These are phyloP conservation scores for Sternotherus odoratus DNA, from an alignment of 2,797 vertebrate species.

Conservation along the genomic window DNA sequence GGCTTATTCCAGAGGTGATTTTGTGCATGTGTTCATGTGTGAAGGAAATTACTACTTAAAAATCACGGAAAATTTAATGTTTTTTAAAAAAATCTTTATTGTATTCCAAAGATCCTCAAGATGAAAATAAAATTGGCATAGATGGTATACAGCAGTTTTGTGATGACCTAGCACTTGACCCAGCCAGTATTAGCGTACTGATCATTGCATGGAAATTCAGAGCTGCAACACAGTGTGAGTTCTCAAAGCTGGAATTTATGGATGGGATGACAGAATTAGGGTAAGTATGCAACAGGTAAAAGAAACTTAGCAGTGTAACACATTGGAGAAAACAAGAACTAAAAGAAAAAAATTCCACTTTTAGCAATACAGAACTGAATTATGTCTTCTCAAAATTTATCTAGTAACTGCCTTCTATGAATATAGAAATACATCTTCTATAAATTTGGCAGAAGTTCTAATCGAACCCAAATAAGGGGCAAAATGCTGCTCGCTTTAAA, in stretches of 20 bases:
- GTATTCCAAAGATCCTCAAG: constrained; percentile 91
- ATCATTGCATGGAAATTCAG: constrained; percentile 98
- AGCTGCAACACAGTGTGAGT: constrained; percentile 97
- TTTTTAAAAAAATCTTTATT: constrained; percentile 36
- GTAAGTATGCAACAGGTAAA: constrained; percentile 79
- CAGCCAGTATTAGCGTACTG: constrained; percentile 95
- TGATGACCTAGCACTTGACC: constrained; percentile 94
- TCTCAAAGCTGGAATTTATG: constrained; percentile 97
- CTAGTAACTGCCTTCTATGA: background rate
- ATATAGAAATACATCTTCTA: background rate
- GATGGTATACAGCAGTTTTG: constrained; percentile 98
- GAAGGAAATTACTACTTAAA: background rate
- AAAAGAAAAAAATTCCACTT: accelerated
- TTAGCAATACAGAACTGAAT: accelerated
- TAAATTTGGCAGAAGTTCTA: background rate
- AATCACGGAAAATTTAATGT: background rate
- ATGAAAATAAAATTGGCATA: constrained; percentile 98
- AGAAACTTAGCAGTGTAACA: background rate
- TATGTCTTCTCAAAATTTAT: background rate
- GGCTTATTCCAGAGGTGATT: background rate
- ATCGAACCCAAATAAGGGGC: background rate
- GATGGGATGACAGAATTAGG: constrained; percentile 96
- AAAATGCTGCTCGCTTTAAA: background rate
- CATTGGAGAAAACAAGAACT: background rate
- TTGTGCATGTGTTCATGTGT: background rate